Percentiles rank a stretch among this genome's conserved stretches.
Evolutionary conservation across 2,113 vertebrate species (phyloP).

Genomic region (Tiliqua scincoides): DNA sequence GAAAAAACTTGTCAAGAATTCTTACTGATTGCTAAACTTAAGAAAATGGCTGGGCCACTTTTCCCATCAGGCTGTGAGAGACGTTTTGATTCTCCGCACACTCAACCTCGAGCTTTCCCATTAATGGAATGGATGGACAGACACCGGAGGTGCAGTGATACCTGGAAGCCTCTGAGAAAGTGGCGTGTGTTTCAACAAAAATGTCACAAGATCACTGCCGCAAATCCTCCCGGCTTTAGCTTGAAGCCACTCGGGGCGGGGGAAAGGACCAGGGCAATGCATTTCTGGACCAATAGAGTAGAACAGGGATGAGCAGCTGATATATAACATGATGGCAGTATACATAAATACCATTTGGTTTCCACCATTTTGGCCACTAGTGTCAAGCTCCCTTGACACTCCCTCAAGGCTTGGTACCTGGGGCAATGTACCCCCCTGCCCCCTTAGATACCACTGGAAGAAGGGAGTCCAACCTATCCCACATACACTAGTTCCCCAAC

Average conservation of each 20-base stretch:
- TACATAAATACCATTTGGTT: too few relatives aligned
- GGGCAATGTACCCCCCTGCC: too few relatives aligned
- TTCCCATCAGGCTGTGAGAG: neutral
- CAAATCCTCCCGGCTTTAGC: conserved; percentile 62
- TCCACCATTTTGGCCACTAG: too few relatives aligned
- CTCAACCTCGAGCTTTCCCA: conserved; percentile 48
- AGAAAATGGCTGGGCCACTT: conserved; percentile 60
- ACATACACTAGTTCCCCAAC: too few relatives aligned
- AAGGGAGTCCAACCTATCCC: too few relatives aligned
- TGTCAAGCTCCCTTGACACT: too few relatives aligned
- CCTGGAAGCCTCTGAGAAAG: conserved; percentile 41
- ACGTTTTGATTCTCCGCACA: conserved; percentile 50
- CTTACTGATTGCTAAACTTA: neutral
- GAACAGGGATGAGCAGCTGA: neutral
- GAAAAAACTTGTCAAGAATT: neutral
- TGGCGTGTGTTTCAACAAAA: conserved; percentile 25
- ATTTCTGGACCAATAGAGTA: neutral
- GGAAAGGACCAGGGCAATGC: conserved; percentile 37
- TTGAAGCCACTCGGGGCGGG: conserved; percentile 47
- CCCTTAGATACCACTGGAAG: too few relatives aligned
- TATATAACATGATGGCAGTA: too few relatives aligned
- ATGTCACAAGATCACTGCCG: conserved; percentile 59
- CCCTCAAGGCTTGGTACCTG: too few relatives aligned
- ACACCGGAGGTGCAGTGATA: conserved; percentile 47
- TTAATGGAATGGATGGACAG: conserved; percentile 61